These are phyloP conservation scores for Fringilla coelebs DNA, from an alignment of 2,797 vertebrate genomes.

Conservation along the genomic window DNA sequence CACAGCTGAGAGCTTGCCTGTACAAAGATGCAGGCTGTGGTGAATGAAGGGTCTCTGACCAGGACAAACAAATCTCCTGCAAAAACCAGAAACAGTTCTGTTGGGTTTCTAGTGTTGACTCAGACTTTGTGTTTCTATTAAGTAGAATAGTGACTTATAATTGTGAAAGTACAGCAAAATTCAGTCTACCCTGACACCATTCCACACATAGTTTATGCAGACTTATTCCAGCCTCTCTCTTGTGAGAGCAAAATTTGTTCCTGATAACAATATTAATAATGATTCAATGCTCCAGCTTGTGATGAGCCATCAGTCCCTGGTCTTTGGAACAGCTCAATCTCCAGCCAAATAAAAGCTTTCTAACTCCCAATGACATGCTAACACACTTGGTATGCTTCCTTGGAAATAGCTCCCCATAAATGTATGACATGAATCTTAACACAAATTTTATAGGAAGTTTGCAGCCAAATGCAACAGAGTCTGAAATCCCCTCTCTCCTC, in stretches of 20 bases:
- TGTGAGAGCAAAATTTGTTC: background rate
- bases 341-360: background rate
- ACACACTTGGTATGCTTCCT: background rate
- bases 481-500: background rate
- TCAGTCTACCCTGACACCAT: background rate
- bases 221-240: background rate
- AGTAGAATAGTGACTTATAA: background rate
- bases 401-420: background rate
- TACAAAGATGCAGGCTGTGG: background rate
- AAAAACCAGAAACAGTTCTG: background rate
- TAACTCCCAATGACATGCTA: background rate
- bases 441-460: background rate
- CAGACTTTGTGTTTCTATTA: background rate
- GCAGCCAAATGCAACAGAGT: background rate
- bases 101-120: background rate
- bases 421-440: background rate
- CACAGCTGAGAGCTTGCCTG: accelerated
- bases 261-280: background rate
- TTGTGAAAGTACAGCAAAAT: background rate
- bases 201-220: background rate
- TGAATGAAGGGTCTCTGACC: background rate
- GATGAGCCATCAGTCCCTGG: background rate
- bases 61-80: background rate
- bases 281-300: background rate
- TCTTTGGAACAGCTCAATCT: background rate